Evolutionary conservation across 2,113 vertebrate genomes (phyloP).

Genomic region (Camarhynchus parvulus): DNA sequence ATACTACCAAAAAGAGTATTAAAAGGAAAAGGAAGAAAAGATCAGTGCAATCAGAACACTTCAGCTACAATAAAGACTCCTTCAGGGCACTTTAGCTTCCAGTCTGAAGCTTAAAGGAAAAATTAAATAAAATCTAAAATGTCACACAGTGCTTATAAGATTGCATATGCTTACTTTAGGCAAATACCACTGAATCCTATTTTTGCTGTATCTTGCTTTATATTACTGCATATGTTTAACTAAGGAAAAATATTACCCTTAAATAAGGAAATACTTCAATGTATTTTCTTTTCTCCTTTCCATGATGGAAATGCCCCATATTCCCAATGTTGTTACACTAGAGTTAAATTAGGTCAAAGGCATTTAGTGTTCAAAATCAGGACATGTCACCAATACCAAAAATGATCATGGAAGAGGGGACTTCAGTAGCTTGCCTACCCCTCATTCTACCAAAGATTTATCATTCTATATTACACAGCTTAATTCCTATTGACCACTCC

Average conservation of each 20-base stretch:
- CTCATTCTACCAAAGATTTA: background rate
- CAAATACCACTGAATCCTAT: background rate
- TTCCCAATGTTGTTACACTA: background rate
- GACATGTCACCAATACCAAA: background rate
- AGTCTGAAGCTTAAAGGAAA: background rate
- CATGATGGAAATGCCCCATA: background rate
- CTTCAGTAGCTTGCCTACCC: background rate
- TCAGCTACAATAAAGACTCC: conserved; percentile 12
- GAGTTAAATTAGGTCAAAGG: background rate
- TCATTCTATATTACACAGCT: background rate
- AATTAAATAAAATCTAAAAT: conserved; percentile 18
- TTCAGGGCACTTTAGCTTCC: conserved; percentile 4
- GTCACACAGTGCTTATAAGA: background rate
- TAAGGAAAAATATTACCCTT: background rate
- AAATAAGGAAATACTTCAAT: background rate
- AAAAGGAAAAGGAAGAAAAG: background rate
- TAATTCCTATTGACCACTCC: background rate
- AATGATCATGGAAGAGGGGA: background rate
- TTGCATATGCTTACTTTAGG: background rate
- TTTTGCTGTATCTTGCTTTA: background rate
- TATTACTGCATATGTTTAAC: background rate
- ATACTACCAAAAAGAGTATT: background rate
- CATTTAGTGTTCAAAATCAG: background rate
- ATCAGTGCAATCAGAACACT: background rate
- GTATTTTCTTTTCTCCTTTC: background rate